These are phyloP conservation scores for Leptinotarsa peninsularis DNA, from an alignment of 2,888 invertebrate genomes.

Conservation along the genomic window DNA sequence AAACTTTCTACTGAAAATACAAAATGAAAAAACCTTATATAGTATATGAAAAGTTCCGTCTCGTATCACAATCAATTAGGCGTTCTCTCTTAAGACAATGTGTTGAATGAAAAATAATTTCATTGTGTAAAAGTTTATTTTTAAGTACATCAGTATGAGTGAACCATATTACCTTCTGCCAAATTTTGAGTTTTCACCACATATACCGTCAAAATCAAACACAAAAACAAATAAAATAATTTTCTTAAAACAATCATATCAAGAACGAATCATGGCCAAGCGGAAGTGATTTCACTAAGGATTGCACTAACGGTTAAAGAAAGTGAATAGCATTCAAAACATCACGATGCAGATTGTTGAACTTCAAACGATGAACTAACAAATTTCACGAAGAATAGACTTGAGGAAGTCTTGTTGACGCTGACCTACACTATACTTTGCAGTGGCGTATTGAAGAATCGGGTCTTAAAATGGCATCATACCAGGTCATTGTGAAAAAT, in stretches of 20 bases:
- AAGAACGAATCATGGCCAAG: slow-evolving; percentile 21
- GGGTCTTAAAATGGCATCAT: neutral
- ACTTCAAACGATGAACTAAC: slow-evolving; percentile 17
- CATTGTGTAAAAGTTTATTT: too few relatives aligned
- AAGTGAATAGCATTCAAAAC: slow-evolving; percentile 4
- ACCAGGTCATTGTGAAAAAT: too few relatives aligned
- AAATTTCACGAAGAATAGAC: slow-evolving; percentile 11
- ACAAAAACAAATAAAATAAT: slow-evolving; percentile 20
- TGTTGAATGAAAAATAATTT: too few relatives aligned
- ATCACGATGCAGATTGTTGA: slow-evolving; percentile 8
- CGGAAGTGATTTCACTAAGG: neutral
- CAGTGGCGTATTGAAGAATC: slow-evolving; percentile 11
- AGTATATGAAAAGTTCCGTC: too few relatives aligned
- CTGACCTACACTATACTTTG: neutral
- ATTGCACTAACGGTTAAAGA: neutral
- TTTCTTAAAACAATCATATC: slow-evolving; percentile 28
- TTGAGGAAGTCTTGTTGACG: slow-evolving; percentile 11
- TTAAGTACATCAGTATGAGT: too few relatives aligned
- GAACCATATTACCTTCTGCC: neutral
- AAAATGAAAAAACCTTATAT: too few relatives aligned
- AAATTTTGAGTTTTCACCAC: neutral
- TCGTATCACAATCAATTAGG: too few relatives aligned
- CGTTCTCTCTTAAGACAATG: too few relatives aligned
- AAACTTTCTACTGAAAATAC: too few relatives aligned
- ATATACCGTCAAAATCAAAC: slow-evolving; percentile 4